A percentile compares a stretch with the other conserved stretches of the same genome.
Conservation (phyloP, 1,140 invertebrate genomes). For the Oryctes rhinoceros region DNA sequence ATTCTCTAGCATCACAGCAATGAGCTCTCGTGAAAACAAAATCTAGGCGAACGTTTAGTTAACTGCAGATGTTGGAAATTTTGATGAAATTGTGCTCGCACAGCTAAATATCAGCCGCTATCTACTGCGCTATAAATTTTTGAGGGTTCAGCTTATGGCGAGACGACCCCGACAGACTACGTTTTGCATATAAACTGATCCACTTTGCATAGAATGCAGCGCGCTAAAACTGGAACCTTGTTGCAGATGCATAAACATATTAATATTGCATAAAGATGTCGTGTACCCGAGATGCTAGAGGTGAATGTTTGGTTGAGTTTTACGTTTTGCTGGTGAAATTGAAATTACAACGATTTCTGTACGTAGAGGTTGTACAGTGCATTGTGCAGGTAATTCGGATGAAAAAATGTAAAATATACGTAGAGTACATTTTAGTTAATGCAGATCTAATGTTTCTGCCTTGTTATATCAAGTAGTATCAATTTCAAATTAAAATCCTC, state of each 20-base stretch:
- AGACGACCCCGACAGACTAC: neutral
- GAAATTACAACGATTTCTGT: no score
- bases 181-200: slow-evolving; percentile 25
- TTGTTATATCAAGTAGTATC: no score
- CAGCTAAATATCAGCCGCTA: slow-evolving; percentile 4
- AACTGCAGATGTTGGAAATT: neutral
- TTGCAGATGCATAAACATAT: slow-evolving; percentile 28
- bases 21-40: neutral
- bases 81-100: neutral
- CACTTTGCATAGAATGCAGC: slow-evolving; percentile 19
- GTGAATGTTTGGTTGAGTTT: no score
- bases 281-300: no score
- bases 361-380: no score
- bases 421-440: no score
- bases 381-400: no score
- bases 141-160: neutral
- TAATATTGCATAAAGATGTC: slow-evolving; percentile 17
- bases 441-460: no score
- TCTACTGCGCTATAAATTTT: slow-evolving; percentile 12
- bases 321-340: no score
- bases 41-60: neutral
- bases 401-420: no score
- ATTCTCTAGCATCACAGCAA: neutral
- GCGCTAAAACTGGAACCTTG: neutral
- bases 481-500: no score